Conservation (phyloP, 2,888 invertebrate genomes). For the Lordiphosa andalusiaca region DNA sequence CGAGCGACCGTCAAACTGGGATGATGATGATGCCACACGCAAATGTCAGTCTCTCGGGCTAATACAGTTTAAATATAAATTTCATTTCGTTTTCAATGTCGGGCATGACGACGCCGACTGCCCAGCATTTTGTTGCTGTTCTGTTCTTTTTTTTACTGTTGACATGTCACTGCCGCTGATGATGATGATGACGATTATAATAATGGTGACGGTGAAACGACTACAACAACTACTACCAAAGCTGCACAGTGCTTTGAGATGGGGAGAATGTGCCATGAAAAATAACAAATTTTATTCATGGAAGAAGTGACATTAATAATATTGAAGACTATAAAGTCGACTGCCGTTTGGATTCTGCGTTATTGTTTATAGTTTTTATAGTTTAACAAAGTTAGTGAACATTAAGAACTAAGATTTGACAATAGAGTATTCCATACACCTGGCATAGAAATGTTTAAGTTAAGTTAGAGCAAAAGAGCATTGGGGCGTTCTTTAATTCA, state of each 20-base stretch:
- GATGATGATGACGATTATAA: constrained; percentile 33
- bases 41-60: constrained; percentile 25
- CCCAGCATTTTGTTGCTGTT: constrained; percentile 46
- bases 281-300: too few species aligned
- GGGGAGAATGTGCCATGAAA: not conserved
- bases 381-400: too few species aligned
- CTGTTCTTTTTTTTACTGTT: constrained; percentile 41
- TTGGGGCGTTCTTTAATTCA: too few species aligned
- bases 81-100: constrained; percentile 47
- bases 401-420: too few species aligned
- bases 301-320: too few species aligned
- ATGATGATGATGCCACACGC: constrained; percentile 6
- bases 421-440: too few species aligned
- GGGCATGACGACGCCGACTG: constrained; percentile 32
- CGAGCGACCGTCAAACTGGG: constrained; percentile 21
- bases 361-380: too few species aligned
- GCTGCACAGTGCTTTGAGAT: constrained; percentile 25
- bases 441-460: too few species aligned
- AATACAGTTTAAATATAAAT: constrained; percentile 73
- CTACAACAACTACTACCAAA: not conserved
- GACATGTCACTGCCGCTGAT: constrained; percentile 52
- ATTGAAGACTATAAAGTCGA: too few species aligned
- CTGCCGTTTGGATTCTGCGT: too few species aligned
- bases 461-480: too few species aligned
- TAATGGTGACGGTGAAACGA: constrained; percentile 3